Base-by-base conservation (phyloP, 2,888 invertebrate genomes). In the Watsonalla binaria region DNA sequence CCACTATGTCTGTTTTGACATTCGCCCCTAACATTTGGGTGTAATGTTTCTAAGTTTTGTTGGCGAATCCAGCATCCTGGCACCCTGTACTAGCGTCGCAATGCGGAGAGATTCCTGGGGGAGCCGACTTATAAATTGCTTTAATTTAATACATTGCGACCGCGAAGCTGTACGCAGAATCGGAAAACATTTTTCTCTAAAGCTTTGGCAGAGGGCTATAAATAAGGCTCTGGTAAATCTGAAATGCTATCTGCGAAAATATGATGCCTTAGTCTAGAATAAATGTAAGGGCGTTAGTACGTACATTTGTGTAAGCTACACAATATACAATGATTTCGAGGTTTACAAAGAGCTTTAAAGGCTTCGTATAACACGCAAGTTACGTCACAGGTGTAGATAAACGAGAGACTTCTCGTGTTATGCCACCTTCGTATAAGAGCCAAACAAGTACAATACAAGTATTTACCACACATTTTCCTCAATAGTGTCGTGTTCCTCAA, bases 71-170 rank as follows among this genome's bases (percentile, higher is more conserved):
- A 68, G 70, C 64, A 58, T 62, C 58, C 64, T 64, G 60, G 59
- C 63, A 62, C 67, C 66, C 67, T 39, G 49, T 49, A 37, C 37
- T 13, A 35, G 49, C 68, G 70, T 68, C 74, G 78, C 80, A 80
- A 59, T 77, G 79, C 79, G 72, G 62, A 56, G 61, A 57, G 54
- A 60, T 54, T 46, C 54, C 56, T 64, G 70, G 74, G 72, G 66
- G 71, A 71, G 76, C 79, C 66, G 76, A 79, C 80, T 82, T 84
- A 85, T 83, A 85, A 85, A 84, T 85, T 82, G 77, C 82, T 84
- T 82, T 86, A 83, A 85, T 85, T 86, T 84, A 85, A 86, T 83
- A 84, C 67, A 80, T 80, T 60, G 68, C 69, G 62, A 63, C 59
- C 61, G 60, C 62, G 65, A 65, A 54, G 72, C 72, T 70, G 58